Percentiles rank a stretch among this genome's conserved stretches.
phyloP scores from a whole-genome alignment of 2,797 vertebrate genomes.

The Labroides dimidiatus region DNA sequence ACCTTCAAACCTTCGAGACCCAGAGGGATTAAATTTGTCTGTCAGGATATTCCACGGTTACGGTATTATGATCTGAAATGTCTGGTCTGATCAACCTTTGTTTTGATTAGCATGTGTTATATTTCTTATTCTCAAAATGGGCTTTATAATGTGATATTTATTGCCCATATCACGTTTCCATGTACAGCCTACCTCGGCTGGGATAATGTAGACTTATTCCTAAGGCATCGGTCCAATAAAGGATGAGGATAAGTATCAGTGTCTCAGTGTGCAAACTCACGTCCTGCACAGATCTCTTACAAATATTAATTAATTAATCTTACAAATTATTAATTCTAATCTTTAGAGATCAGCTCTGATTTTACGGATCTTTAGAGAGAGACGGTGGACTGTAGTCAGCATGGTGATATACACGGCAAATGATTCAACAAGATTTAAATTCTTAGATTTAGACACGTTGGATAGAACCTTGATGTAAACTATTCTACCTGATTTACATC shows the following conservation, averaged over 20 bases:
- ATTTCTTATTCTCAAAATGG: constrained; percentile 34
- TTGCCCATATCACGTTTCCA: constrained; percentile 50
- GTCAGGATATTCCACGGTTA: neutral
- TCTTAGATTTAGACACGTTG: too few species aligned
- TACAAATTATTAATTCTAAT: constrained; percentile 71
- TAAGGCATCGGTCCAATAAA: constrained; percentile 47
- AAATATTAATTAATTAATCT: constrained; percentile 58
- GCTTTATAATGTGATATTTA: constrained; percentile 40
- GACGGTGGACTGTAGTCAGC: constrained; percentile 31
- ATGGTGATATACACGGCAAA: neutral
- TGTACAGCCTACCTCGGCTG: neutral
- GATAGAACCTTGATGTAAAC: too few species aligned
- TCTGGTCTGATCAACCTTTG: constrained; percentile 17
- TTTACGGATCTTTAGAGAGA: constrained; percentile 41
- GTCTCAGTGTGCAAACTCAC: constrained; percentile 65
- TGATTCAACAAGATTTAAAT: neutral
- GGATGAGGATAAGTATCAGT: constrained; percentile 51
- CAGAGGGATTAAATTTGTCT: constrained; percentile 4
- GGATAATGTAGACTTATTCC: constrained; percentile 27
- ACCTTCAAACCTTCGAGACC: constrained; percentile 31
- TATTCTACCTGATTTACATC: too few species aligned
- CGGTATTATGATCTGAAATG: constrained; percentile 12
- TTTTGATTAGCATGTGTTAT: constrained; percentile 38
- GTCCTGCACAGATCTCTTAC: constrained; percentile 43
- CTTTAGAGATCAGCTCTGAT: constrained; percentile 50